Evolutionary conservation across 1,140 invertebrate species (phyloP).

Genomic region (Rhopalosiphum maidis): DNA sequence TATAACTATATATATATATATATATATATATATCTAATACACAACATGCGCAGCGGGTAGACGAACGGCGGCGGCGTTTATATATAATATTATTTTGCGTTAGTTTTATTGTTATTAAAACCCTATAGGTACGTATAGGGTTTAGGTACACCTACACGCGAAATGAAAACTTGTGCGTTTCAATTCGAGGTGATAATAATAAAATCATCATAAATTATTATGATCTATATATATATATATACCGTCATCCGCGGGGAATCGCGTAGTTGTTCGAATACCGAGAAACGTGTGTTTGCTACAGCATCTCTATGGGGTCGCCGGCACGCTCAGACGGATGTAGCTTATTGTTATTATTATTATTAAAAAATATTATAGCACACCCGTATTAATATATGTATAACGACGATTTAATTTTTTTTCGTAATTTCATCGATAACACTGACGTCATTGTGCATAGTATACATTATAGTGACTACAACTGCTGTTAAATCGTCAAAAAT

Average conservation of each 20-base stretch:
- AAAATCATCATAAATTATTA: constrained; percentile 4
- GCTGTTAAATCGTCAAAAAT: background rate
- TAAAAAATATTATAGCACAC: background rate
- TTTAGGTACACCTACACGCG: background rate
- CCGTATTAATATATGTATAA: no score
- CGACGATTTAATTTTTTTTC: background rate
- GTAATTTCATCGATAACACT: background rate
- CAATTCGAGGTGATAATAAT: background rate
- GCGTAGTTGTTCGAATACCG: background rate
- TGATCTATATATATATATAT: background rate
- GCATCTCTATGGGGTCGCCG: background rate
- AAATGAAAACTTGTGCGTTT: background rate
- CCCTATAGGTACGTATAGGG: no score
- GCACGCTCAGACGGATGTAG: background rate
- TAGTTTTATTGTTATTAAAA: background rate
- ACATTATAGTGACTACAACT: background rate
- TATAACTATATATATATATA: background rate
- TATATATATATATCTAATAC: no score
- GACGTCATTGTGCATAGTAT: background rate
- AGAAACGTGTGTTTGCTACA: background rate
- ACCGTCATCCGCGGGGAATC: background rate
- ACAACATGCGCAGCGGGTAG: background rate
- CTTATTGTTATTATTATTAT: background rate
- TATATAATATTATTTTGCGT: background rate
- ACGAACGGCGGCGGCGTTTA: background rate